Evolutionary conservation across 2,797 vertebrate genomes (phyloP).

Genomic region (Lepus townsendii): DNA sequence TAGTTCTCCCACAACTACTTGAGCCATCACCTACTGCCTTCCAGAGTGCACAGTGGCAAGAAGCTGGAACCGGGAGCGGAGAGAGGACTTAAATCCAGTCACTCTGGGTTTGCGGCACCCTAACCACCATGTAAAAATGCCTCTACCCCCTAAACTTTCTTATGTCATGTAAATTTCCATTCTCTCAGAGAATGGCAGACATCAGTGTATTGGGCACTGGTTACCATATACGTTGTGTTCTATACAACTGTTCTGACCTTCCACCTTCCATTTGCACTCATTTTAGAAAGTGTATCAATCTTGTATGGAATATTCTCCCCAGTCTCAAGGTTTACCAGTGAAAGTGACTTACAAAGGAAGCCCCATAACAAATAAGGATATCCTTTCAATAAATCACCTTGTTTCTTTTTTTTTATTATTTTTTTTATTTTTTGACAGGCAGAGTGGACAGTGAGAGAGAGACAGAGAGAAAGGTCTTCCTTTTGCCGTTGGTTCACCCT

Average conservation of each 20-base stretch:
- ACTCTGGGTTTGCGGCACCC: no score
- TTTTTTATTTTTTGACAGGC: no score
- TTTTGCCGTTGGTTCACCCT: no score
- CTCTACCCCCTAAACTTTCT: neutral
- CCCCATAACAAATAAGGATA: neutral
- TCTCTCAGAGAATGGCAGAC: neutral
- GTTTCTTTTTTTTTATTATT: conserved; percentile 51
- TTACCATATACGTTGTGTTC: neutral
- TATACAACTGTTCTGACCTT: neutral
- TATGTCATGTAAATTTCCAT: neutral
- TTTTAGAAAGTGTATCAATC: neutral
- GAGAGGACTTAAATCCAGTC: no score
- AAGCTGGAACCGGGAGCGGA: no score
- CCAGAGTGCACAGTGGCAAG: no score
- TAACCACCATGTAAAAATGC: no score
- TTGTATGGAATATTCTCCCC: neutral
- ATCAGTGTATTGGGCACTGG: neutral
- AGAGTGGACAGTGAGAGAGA: no score
- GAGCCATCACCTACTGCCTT: no score
- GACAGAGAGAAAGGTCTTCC: no score
- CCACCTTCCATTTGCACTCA: neutral
- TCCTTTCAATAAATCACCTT: conserved; percentile 13
- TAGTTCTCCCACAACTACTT: no score
- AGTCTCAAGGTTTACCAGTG: neutral
- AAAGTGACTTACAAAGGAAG: neutral